Evolutionary conservation across 1,140 invertebrate genomes (phyloP), one percentile per base, ranked within the genome.

Genomic region (Cecropterus lyciades): DNA sequence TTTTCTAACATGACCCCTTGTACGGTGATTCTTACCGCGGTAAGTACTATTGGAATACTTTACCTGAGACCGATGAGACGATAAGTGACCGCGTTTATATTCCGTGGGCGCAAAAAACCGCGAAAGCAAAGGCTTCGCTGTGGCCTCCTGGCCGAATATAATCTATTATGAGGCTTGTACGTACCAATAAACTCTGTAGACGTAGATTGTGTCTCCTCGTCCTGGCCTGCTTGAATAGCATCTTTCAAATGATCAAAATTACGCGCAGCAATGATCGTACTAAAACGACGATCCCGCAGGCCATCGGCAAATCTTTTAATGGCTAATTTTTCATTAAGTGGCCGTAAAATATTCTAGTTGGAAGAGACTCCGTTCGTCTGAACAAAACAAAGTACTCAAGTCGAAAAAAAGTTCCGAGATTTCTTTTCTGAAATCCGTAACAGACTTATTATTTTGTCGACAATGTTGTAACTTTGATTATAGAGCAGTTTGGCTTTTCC

Each of bases 201-300:
- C 11, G 46, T 24, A 11, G 17, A 48, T n/a, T 20, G 17, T n/a
- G 6, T 24, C 11, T 24, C 46, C 11, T 48, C 46, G n/a, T 69
- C 67, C 13, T 57, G 15, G 3, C 59, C 67, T 57, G 67, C 59
- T 11, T 64, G 67, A 20, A 64, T 59, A 8, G 67, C 67, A 0
- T 64, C 67, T 40, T 15, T 64, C 9, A 64, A 48, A 0, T 45
- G 48, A 40, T 42, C 17, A 56, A 63, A 71, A 30, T 67, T 59
- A 51, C 69, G 53, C 13, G 69, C 64, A 7, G 64, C 49, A 15
- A 70, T 67, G 7, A 70, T 67, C 2, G 69, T 70, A 20, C 69
- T 67, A 0, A 70, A 13, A 2, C 69, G 56, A 63, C 69, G 49
- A 37, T 67, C 40, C 9, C 64, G n/a, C 46, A 67, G 24, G 4